Evolutionary conservation across 37 sponge, comb jelly and placozoan species (phyloP).

Genomic region (Ephydatia muelleri): DNA sequence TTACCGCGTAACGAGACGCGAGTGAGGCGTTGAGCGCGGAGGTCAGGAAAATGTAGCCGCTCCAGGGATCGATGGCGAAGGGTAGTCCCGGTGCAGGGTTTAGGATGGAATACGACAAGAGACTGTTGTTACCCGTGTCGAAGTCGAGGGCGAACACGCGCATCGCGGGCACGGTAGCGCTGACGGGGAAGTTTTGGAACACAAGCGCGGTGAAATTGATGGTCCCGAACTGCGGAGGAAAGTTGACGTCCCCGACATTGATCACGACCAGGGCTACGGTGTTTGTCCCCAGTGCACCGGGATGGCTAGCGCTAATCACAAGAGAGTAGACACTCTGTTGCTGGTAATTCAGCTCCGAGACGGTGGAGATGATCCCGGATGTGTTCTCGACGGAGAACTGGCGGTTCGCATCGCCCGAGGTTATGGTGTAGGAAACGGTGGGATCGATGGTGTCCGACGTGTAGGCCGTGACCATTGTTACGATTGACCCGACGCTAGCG

Average conservation of each 20-base stretch:
- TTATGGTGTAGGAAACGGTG: conserved; percentile 42
- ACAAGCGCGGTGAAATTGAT: conserved; percentile 18
- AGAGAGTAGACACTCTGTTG: conserved; percentile 17
- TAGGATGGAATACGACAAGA: conserved; percentile 21
- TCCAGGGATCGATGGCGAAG: conserved; percentile 1
- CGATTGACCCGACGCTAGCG: background rate
- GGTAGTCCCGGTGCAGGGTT: background rate
- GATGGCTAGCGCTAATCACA: conserved; percentile 27
- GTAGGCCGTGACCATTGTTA: conserved; percentile 46
- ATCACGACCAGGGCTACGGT: conserved; percentile 47
- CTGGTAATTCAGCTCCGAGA: conserved; percentile 24
- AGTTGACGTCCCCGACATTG: conserved; percentile 52
- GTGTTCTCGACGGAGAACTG: conserved; percentile 49
- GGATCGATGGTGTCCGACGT: conserved; percentile 17
- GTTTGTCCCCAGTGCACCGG: background rate
- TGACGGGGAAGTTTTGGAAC: conserved; percentile 22
- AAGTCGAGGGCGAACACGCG: conserved; percentile 54
- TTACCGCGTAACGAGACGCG: conserved; percentile 4
- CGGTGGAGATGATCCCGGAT: conserved; percentile 37
- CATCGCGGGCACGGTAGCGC: conserved; percentile 10
- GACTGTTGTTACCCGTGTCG: conserved; percentile 31
- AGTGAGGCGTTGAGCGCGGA: background rate
- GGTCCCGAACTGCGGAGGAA: conserved; percentile 53
- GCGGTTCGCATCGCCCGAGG: conserved; percentile 2
- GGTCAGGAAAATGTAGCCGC: background rate